These are phyloP conservation scores for Lasioglossum morio DNA, from an alignment of 2,888 invertebrate species.

Conservation along the genomic window DNA sequence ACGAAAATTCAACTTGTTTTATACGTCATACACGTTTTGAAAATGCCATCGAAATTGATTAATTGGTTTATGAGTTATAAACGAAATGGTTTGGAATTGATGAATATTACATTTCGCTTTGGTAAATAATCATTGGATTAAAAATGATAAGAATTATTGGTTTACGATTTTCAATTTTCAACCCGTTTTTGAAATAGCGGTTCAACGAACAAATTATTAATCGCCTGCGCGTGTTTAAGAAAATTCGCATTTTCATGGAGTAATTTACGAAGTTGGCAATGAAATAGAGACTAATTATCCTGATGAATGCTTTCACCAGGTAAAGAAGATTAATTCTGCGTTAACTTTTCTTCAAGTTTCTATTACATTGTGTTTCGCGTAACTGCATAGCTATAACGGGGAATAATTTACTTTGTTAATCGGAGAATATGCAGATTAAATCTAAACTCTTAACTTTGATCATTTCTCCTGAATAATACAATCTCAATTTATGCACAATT, in stretches of 20 bases:
- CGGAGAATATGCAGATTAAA: neutral
- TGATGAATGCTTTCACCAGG: neutral
- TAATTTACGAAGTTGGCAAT: neutral
- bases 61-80: too few species aligned
- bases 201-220: neutral
- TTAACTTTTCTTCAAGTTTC: neutral
- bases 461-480: neutral
- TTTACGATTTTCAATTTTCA: too few species aligned
- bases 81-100: too few species aligned
- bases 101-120: too few species aligned
- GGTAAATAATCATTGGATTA: too few species aligned
- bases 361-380: neutral
- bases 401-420: neutral
- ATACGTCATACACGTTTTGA: too few species aligned
- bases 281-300: neutral
- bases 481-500: neutral
- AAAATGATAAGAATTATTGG: too few species aligned
- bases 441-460: neutral
- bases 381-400: neutral
- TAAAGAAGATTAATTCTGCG: constrained; percentile 6
- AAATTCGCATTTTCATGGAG: constrained; percentile 2
- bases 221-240: neutral
- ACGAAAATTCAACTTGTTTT: too few species aligned
- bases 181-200: neutral
- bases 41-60: too few species aligned